These are phyloP conservation scores for Temnothorax rugatulus DNA, from an alignment of 2,888 invertebrate species.

Conservation along the genomic window DNA sequence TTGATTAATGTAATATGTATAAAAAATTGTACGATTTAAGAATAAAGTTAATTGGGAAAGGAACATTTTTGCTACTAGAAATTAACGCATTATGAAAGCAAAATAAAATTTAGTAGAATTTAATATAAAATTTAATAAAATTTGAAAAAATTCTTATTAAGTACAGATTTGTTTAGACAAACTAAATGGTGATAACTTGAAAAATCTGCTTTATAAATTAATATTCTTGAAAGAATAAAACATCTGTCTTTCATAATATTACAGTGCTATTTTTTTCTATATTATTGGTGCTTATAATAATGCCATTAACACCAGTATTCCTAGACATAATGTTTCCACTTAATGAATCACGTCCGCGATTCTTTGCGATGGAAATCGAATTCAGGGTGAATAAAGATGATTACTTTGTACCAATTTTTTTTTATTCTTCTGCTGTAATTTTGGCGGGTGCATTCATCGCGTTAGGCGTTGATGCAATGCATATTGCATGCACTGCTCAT, in stretches of 20 bases:
- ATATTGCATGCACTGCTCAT: not conserved
- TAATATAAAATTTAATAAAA: no score
- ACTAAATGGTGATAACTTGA: not conserved
- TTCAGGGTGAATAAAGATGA: constrained; percentile 14
- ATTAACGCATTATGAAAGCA: not conserved
- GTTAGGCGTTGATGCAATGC: not conserved
- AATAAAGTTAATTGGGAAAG: not conserved
- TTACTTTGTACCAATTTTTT: not conserved
- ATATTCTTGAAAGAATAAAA: no score
- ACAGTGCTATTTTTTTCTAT: not conserved
- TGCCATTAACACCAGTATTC: constrained; percentile 26
- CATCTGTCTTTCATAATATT: not conserved
- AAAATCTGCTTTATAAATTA: no score
- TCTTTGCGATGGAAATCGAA: constrained; percentile 4
- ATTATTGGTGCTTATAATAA: not conserved
- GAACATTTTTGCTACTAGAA: not conserved
- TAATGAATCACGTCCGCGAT: constrained; percentile 28
- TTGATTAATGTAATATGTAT: not conserved
- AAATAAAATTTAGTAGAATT: not conserved
- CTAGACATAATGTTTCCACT: constrained; percentile 7
- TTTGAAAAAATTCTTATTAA: not conserved
- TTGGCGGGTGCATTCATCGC: not conserved
- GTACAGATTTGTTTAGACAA: not conserved
- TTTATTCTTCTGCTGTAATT: not conserved
- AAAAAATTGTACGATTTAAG: not conserved